Percentiles rank a stretch among this genome's conserved stretches.
Conservation (phyloP, 2,888 invertebrate species). For the Drosophila neonasuta region DNA sequence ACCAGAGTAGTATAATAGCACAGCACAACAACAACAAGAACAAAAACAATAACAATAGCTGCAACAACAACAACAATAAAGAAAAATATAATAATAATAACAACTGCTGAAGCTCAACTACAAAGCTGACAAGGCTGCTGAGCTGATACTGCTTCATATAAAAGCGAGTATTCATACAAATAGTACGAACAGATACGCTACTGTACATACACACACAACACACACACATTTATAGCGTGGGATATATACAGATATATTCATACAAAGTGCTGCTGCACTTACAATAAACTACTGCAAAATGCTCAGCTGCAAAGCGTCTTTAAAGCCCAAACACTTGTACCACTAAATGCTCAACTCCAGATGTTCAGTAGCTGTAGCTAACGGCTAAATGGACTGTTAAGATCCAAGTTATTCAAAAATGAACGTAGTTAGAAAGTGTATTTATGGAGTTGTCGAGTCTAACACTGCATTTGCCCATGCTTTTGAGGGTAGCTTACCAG, state of each 20-base stretch:
- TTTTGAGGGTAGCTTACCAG: not conserved
- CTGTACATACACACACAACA: not conserved
- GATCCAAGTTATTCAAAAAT: conserved; percentile 9
- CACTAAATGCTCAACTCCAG: conserved; percentile 6
- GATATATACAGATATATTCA: not conserved
- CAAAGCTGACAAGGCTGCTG: conserved; percentile 59
- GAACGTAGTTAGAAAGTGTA: not conserved
- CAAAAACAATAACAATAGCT: conserved; percentile 15
- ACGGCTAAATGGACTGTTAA: conserved; percentile 2
- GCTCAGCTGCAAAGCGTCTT: conserved; percentile 9
- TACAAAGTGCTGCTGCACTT: conserved; percentile 29
- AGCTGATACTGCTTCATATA: conserved; percentile 31
- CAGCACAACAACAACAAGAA: conserved; percentile 25
- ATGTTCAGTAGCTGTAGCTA: not conserved
- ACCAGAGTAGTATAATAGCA: conserved; percentile 45
- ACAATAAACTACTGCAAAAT: conserved; percentile 32
- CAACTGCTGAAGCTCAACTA: conserved; percentile 28
- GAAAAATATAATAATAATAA: conserved; percentile 23
- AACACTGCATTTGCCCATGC: not conserved
- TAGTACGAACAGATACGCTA: not conserved
- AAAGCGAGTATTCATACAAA: not conserved
- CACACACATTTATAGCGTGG: not conserved
- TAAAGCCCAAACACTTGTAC: conserved; percentile 13
- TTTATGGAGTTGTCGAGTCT: not conserved
- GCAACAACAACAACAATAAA: conserved; percentile 26